Conservation (phyloP, 2,797 vertebrate genomes). For the Urocyon cinereoargenteus region DNA sequence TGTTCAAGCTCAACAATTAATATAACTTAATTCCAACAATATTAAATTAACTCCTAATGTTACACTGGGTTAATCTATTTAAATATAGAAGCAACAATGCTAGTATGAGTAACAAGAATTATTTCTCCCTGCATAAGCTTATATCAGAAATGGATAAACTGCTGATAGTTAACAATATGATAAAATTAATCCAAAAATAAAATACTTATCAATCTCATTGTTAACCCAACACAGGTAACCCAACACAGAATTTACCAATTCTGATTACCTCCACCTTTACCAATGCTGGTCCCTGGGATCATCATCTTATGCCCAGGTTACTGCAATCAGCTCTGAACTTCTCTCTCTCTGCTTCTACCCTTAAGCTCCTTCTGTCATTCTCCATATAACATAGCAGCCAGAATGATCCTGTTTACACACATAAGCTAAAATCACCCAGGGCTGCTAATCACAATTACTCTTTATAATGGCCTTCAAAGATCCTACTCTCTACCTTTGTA, state of each 20-base stretch:
- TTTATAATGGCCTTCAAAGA: not conserved
- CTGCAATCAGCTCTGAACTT: not conserved
- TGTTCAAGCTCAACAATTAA: too few species aligned
- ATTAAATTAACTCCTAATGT: too few species aligned
- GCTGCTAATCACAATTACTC: not conserved
- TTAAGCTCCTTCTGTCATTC: not conserved
- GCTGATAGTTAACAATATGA: too few species aligned
- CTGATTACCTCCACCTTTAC: not conserved
- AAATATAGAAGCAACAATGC: too few species aligned
- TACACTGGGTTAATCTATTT: too few species aligned
- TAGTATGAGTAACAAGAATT: too few species aligned
- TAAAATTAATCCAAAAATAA: too few species aligned
- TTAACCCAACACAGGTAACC: too few species aligned
- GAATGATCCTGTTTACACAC: not conserved
- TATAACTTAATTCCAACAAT: too few species aligned
- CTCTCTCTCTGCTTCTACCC: not conserved
- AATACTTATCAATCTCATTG: too few species aligned
- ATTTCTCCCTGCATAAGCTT: too few species aligned
- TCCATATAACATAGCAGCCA: not conserved
- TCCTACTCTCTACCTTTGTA: not conserved
- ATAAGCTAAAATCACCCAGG: not conserved
- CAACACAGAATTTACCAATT: not conserved
- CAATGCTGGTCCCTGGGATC: not conserved
- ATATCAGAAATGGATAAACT: too few species aligned
- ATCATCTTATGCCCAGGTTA: not conserved